These are phyloP conservation scores for Patella depressa DNA, from an alignment of 2,888 invertebrate genomes.

Conservation along the genomic window DNA sequence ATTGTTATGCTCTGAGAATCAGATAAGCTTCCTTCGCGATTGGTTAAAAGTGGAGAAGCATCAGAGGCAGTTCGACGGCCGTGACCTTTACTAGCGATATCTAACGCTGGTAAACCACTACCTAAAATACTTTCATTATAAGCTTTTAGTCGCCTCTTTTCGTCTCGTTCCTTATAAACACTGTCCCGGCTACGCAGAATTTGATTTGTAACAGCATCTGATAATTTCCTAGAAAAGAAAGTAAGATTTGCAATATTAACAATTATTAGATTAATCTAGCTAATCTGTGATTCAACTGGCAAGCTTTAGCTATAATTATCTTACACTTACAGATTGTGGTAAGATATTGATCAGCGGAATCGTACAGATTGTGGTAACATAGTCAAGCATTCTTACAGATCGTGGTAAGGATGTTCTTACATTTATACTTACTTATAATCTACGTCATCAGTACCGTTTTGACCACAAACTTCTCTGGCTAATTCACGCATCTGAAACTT, in stretches of 20 bases:
- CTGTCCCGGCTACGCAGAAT: constrained; percentile 39
- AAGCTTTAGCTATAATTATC: too few species aligned
- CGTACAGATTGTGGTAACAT: too few species aligned
- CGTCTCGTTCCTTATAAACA: constrained; percentile 41
- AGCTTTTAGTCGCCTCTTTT: constrained; percentile 37
- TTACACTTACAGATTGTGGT: too few species aligned
- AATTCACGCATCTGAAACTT: constrained; percentile 50
- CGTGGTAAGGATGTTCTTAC: neutral
- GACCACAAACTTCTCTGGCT: constrained; percentile 43
- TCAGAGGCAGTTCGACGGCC: neutral
- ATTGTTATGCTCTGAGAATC: neutral
- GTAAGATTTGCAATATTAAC: too few species aligned
- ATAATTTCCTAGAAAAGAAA: constrained; percentile 33
- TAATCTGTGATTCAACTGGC: too few species aligned
- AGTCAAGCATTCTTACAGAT: neutral
- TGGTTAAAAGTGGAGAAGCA: neutral
- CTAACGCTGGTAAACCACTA: constrained; percentile 21
- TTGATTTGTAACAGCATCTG: constrained; percentile 36
- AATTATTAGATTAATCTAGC: too few species aligned
- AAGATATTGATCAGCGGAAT: too few species aligned
- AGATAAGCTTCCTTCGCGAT: neutral
- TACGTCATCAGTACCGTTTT: constrained; percentile 38
- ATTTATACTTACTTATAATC: constrained; percentile 46
- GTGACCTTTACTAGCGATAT: neutral
- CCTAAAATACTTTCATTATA: constrained; percentile 47